These are phyloP conservation scores for Apodemia hepburni DNA, from an alignment of 2,888 invertebrate species.

Conservation along the genomic window DNA sequence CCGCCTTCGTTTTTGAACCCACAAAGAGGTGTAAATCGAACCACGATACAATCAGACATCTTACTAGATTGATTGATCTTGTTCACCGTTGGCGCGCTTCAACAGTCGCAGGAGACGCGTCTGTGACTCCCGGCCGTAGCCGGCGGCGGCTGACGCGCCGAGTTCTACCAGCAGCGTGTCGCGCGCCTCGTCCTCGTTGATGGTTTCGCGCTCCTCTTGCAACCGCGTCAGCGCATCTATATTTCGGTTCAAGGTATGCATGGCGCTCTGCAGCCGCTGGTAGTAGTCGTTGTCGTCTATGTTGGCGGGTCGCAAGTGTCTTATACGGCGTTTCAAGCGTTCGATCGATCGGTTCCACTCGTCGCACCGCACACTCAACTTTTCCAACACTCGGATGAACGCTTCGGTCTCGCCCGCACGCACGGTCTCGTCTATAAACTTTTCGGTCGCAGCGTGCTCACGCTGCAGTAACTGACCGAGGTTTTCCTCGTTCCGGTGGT, in stretches of 20 bases:
- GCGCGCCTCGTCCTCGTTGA: slow-evolving; percentile 12
- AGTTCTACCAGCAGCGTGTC: slow-evolving; percentile 2
- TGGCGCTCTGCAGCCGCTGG: too few species aligned
- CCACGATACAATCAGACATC: too few species aligned
- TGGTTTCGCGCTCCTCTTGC: slow-evolving; percentile 15
- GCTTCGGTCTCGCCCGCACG: slow-evolving; percentile 15
- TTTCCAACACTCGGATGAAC: slow-evolving; percentile 11
- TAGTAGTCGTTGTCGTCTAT: slow-evolving; percentile 9
- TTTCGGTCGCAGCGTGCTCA: slow-evolving; percentile 9
- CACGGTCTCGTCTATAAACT: slow-evolving; percentile 15
- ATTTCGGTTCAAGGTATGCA: neutral
- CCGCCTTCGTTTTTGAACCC: slow-evolving; percentile 12
- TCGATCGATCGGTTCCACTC: slow-evolving; percentile 12
- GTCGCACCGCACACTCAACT: slow-evolving; percentile 13
- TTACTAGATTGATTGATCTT: too few species aligned
- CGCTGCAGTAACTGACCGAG: slow-evolving; percentile 12
- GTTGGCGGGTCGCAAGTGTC: slow-evolving; percentile 15
- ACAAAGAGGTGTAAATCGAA: neutral
- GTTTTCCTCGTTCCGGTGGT: slow-evolving; percentile 1
- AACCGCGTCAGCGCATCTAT: slow-evolving; percentile 12
- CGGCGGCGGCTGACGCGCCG: slow-evolving; percentile 1
- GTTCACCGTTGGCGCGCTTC: slow-evolving; percentile 13
- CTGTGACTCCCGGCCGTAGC: slow-evolving; percentile 11
- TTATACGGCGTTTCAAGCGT: slow-evolving; percentile 13
- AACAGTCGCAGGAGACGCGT: slow-evolving; percentile 4